phyloP scores from a whole-genome alignment of 2,888 invertebrate genomes.

The Scelioninae gen. 1 region DNA sequence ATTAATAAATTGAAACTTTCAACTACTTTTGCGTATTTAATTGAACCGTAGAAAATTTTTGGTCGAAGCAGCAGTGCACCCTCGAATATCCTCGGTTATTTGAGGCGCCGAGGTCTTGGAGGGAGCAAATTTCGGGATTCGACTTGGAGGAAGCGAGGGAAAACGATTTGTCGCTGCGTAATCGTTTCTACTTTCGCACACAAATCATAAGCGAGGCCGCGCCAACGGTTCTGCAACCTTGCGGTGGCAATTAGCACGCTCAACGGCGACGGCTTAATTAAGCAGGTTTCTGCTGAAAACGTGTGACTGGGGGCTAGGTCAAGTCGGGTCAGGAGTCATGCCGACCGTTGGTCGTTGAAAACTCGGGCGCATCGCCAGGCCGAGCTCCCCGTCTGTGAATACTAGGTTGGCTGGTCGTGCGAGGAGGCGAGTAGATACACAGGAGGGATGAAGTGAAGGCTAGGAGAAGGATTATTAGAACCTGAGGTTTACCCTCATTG shows the following conservation, averaged over 20 bases:
- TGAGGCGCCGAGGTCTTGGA: constrained; percentile 22
- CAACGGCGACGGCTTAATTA: constrained; percentile 71
- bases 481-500: constrained; percentile 72
- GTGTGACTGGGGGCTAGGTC: constrained; percentile 67
- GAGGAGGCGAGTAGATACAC: too few species aligned
- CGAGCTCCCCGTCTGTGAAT: constrained; percentile 40
- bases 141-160: constrained; percentile 36
- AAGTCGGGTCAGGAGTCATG: constrained; percentile 64
- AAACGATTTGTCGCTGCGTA: constrained; percentile 69
- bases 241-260: constrained; percentile 71
- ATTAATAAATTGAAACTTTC: too few species aligned
- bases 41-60: too few species aligned
- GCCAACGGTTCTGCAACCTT: constrained; percentile 65
- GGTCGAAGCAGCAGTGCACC: constrained; percentile 15
- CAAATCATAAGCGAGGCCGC: constrained; percentile 64
- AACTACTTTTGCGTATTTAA: too few species aligned
- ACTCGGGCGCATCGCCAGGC: constrained; percentile 54
- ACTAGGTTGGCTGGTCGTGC: constrained; percentile 26
- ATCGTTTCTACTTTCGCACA: constrained; percentile 69
- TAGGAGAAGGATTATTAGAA: constrained; percentile 74
- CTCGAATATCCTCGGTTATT: constrained; percentile 35
- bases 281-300: constrained; percentile 65
- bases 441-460: too few species aligned
- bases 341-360: constrained; percentile 64
- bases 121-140: constrained; percentile 29